phyloP scores from a whole-genome alignment of 23 tunicate species.

The Ascidia mentula region DNA sequence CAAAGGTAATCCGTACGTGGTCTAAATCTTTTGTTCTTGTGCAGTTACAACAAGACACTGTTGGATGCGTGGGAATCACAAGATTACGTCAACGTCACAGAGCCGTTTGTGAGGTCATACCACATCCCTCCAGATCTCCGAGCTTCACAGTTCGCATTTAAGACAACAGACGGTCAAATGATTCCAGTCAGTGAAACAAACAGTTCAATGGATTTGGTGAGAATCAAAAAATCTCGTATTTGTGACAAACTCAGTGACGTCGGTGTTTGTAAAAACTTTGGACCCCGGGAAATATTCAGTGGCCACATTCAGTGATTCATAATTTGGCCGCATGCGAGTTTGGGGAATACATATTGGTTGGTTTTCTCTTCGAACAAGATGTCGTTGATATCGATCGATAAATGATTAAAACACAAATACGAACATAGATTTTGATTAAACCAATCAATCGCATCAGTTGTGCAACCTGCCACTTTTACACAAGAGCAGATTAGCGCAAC shows the following conservation, averaged over 20 bases:
- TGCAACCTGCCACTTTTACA: too few species aligned
- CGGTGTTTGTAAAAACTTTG: too few species aligned
- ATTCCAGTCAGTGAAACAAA: constrained; percentile 10
- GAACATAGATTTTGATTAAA: not conserved
- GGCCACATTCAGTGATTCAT: too few species aligned
- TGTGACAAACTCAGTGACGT: too few species aligned
- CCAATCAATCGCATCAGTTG: not conserved
- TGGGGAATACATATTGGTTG: not conserved
- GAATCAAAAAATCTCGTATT: too few species aligned
- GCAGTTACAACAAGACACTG: constrained; percentile 22
- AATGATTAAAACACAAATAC: not conserved
- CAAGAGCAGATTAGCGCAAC: too few species aligned
- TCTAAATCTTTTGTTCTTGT: too few species aligned
- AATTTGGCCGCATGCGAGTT: too few species aligned
- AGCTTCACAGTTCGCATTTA: constrained; percentile 45
- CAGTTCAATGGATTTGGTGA: constrained; percentile 14
- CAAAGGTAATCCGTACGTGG: too few species aligned
- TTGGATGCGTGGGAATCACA: constrained; percentile 22
- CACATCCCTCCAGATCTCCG: constrained; percentile 11
- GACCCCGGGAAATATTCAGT: too few species aligned
- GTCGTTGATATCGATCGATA: not conserved
- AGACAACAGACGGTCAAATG: constrained; percentile 28
- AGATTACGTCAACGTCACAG: constrained; percentile 14
- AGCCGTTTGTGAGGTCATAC: constrained; percentile 11
- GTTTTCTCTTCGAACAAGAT: not conserved